Percentiles rank a stretch among this genome's conserved stretches.
These are phyloP conservation scores for Megalops cyprinoides DNA, from an alignment of 2,797 vertebrate species.

Conservation along the genomic window DNA sequence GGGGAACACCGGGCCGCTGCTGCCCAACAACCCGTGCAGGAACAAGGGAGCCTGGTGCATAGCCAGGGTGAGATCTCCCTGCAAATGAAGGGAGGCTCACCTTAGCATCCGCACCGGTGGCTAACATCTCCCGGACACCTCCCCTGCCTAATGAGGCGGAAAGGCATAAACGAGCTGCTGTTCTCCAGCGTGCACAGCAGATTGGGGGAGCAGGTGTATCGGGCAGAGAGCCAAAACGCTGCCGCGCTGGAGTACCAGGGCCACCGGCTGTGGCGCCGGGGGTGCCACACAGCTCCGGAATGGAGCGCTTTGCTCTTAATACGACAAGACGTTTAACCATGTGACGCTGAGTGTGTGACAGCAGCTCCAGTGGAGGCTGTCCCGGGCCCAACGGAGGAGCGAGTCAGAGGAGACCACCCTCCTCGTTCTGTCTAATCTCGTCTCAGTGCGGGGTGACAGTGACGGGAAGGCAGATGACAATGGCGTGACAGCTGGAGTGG, in stretches of 20 bases:
- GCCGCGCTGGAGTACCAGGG: neutral
- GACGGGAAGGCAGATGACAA: neutral
- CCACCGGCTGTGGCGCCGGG: no score
- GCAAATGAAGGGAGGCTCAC: neutral
- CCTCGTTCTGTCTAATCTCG: neutral
- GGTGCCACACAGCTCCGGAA: no score
- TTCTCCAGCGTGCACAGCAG: neutral
- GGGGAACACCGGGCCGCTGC: no score
- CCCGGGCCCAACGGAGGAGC: no score
- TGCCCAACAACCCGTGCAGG: no score
- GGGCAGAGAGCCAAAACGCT: neutral
- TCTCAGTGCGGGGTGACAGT: neutral
- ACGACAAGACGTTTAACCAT: no score
- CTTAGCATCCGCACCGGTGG: neutral
- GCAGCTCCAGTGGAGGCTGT: no score
- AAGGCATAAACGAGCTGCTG: neutral
- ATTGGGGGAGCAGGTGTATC: neutral
- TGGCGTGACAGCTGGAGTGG: neutral
- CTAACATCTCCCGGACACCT: neutral
- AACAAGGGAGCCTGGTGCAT: neutral
- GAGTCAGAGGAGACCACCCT: neutral
- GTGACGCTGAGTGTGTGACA: no score
- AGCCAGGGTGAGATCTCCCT: neutral
- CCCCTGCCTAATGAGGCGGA: neutral
- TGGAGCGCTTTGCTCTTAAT: no score